These are phyloP conservation scores for Potorous gilbertii DNA, from an alignment of 2,797 vertebrate genomes.

Conservation along the genomic window DNA sequence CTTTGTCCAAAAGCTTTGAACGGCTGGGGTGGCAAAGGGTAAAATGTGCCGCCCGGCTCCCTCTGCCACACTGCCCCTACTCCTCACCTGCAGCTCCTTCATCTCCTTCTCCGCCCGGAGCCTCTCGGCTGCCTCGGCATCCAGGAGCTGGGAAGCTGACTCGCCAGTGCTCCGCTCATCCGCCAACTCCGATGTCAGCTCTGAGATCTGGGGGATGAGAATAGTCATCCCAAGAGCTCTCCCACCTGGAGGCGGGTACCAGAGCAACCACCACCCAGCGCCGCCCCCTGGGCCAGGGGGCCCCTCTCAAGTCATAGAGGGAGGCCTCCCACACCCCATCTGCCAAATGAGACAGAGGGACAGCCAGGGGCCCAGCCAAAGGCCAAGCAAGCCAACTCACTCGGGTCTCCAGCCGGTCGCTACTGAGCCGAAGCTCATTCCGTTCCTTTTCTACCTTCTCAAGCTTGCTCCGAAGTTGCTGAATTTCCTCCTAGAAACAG, in stretches of 20 bases:
- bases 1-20: background rate
- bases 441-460: constrained; percentile 97
- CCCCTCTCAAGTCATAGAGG: background rate
- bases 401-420: constrained; percentile 94
- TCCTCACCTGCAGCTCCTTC: constrained; percentile 95
- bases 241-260: background rate
- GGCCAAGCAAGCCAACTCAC: constrained; percentile 81
- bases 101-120: constrained; percentile 95
- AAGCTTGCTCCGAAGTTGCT: constrained; percentile 92
- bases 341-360: too few relatives aligned
- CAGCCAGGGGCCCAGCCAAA: accelerated
- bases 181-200: constrained; percentile 95
- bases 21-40: background rate
- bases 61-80: background rate
- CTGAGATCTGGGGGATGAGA: constrained; percentile 89
- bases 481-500: constrained; percentile 93
- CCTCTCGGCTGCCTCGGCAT: constrained; percentile 93
- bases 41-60: background rate
- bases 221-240: background rate
- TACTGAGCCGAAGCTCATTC: constrained; percentile 94
- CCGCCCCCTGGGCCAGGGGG: background rate
- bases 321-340: background rate
- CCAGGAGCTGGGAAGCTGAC: constrained; percentile 96
- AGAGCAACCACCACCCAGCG: background rate
- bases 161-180: constrained; percentile 97